Evolutionary conservation across 2,797 vertebrate species (phyloP).

Genomic region (Columba guinea): DNA sequence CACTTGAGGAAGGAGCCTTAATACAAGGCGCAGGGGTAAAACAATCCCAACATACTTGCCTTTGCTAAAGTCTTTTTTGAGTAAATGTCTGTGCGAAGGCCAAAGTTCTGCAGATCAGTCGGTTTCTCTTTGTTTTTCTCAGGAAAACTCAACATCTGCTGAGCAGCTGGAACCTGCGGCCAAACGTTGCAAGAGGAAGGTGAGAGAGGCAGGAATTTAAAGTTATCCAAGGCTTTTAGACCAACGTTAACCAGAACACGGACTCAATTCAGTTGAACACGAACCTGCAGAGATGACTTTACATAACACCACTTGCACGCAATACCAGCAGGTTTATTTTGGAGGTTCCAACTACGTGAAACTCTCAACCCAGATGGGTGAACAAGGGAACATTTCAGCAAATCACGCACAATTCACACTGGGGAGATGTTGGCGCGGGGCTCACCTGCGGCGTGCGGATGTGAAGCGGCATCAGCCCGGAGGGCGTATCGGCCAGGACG

Average conservation of each 20-base stretch:
- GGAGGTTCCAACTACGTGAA: background rate
- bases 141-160: conserved; percentile 92
- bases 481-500: conserved; percentile 93
- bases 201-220: accelerated
- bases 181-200: background rate
- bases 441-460: conserved; percentile 91
- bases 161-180: conserved; percentile 87
- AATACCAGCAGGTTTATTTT: background rate
- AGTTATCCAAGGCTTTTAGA: background rate
- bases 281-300: too few species aligned
- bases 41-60: conserved; percentile 37
- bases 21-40: background rate
- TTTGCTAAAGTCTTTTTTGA: conserved; percentile 91
- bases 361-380: too few species aligned
- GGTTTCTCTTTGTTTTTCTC: conserved; percentile 94
- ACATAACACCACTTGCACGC: background rate
- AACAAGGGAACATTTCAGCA: background rate
- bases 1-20: background rate
- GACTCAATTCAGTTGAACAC: background rate
- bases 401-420: accelerated
- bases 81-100: conserved; percentile 92
- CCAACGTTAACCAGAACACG: accelerated
- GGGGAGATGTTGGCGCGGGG: accelerated
- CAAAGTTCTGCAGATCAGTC: conserved; percentile 94
- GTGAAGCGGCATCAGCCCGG: conserved; percentile 93